phyloP scores from a whole-genome alignment of 2,888 invertebrate genomes.

The Lepidocyrtinus sp. region DNA sequence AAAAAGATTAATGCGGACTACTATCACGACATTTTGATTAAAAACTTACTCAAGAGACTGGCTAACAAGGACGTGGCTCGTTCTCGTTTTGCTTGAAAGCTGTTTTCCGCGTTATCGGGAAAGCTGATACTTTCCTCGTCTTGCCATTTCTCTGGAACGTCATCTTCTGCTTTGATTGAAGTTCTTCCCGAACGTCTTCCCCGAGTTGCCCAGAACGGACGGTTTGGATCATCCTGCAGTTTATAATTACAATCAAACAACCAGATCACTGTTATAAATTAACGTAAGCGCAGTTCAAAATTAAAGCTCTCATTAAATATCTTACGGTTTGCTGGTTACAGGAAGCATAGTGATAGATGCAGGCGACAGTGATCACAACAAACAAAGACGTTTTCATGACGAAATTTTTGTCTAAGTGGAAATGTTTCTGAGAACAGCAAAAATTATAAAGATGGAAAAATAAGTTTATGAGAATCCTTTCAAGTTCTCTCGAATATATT shows the following conservation, averaged over 20 bases:
- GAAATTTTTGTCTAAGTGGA: no score
- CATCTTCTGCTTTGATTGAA: constrained; percentile 41
- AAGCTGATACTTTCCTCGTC: constrained; percentile 23
- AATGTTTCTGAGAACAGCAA: neutral
- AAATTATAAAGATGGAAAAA: neutral
- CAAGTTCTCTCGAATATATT: neutral
- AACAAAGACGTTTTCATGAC: constrained; percentile 36
- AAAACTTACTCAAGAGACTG: constrained; percentile 38
- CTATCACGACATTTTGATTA: neutral
- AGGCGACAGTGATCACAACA: constrained; percentile 34
- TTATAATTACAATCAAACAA: neutral
- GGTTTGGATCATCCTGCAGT: constrained; percentile 40
- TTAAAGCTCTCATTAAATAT: neutral
- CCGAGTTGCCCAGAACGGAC: constrained; percentile 59
- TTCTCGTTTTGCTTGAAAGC: constrained; percentile 35
- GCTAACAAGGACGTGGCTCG: constrained; percentile 41
- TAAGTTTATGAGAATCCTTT: neutral
- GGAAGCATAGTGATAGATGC: constrained; percentile 38
- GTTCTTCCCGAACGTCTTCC: constrained; percentile 52
- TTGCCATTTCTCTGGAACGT: constrained; percentile 39
- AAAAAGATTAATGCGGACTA: neutral
- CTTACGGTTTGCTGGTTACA: constrained; percentile 46
- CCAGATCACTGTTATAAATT: no score
- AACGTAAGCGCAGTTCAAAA: no score
- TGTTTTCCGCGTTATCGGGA: constrained; percentile 34